Percentiles rank a stretch among this genome's conserved stretches.
phyloP scores from a whole-genome alignment of 2,113 vertebrate genomes.

The Chrysochloris asiatica region DNA sequence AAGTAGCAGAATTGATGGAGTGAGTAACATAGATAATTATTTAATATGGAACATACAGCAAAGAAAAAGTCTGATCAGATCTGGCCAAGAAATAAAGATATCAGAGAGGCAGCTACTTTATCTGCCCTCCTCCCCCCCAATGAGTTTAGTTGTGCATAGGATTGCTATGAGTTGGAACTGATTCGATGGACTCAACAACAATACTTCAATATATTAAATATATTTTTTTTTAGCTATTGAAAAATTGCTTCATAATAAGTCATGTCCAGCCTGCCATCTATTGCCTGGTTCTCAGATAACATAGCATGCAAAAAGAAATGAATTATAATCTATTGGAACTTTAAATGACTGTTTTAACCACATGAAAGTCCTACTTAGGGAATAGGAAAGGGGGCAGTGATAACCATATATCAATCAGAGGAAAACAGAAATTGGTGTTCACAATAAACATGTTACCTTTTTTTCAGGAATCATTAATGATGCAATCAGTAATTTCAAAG shows the following conservation, averaged over 20 bases:
- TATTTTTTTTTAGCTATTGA: constrained; percentile 45
- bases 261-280: background rate
- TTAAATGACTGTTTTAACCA: background rate
- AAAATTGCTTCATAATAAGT: constrained; percentile 49
- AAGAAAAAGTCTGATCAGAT: constrained; percentile 90
- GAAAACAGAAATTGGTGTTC: background rate
- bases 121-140: constrained; percentile 65
- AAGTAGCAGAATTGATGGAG: constrained; percentile 97
- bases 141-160: constrained; percentile 68
- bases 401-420: background rate
- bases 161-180: too few species aligned
- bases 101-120: constrained; percentile 88
- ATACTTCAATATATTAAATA: constrained; percentile 65
- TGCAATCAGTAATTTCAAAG: background rate
- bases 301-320: background rate
- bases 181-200: too few species aligned
- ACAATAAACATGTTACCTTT: background rate
- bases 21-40: constrained; percentile 96
- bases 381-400: accelerated
- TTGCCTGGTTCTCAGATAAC: background rate
- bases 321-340: accelerated
- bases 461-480: background rate
- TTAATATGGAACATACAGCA: constrained; percentile 96
- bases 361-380: background rate
- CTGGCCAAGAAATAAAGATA: constrained; percentile 92